These are phyloP conservation scores for Heliconius himera DNA, from an alignment of 1,140 invertebrate genomes.

Conservation along the genomic window DNA sequence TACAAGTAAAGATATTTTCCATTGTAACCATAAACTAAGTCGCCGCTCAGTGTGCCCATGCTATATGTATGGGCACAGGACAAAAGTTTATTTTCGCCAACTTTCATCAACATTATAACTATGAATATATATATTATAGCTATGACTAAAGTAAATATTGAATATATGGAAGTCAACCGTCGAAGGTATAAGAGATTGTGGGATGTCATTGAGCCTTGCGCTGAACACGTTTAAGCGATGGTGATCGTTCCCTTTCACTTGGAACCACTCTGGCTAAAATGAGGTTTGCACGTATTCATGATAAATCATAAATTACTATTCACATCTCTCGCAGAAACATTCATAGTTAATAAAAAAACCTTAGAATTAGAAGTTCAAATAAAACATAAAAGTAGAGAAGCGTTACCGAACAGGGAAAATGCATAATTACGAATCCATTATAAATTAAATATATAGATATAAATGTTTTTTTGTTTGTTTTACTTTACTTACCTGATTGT, in stretches of 20 bases:
- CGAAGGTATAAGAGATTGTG: not conserved
- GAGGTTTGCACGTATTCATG: not conserved
- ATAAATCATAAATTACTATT: not conserved
- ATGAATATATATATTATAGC: too few relatives aligned
- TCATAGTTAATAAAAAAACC: too few relatives aligned
- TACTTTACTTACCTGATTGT: constrained; percentile 67
- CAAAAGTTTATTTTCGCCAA: not conserved
- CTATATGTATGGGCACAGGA: not conserved
- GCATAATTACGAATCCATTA: not conserved
- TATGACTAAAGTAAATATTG: not conserved
- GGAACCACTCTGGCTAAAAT: not conserved
- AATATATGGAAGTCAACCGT: not conserved
- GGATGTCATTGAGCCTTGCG: constrained; percentile 1
- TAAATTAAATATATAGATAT: not conserved
- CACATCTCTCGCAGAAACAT: not conserved
- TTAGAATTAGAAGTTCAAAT: not conserved
- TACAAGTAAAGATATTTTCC: not conserved
- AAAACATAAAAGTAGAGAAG: not conserved
- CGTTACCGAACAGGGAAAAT: too few relatives aligned
- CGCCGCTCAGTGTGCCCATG: not conserved
- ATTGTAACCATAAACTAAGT: not conserved
- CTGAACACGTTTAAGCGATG: not conserved
- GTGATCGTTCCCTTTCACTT: not conserved
- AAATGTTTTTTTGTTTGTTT: not conserved
- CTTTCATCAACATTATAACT: too few relatives aligned